Conservation (phyloP, 2,113 vertebrate genomes). For the Dipodomys spectabilis region DNA sequence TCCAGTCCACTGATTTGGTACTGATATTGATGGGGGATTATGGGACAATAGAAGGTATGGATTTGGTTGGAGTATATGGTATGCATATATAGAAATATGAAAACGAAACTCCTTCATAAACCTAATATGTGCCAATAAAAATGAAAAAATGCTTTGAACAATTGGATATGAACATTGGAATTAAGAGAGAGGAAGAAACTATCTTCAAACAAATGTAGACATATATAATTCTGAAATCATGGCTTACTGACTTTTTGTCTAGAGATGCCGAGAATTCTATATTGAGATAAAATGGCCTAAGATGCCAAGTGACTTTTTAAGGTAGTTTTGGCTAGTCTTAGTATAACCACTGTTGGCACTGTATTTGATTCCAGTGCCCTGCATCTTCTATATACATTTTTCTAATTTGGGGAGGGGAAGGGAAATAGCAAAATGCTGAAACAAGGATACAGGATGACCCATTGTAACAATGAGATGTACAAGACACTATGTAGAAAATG, state of each 20-base stretch:
- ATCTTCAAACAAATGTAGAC: neutral
- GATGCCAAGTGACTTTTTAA: conserved; percentile 14
- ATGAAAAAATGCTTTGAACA: neutral
- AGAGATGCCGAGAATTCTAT: conserved; percentile 6
- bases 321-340: neutral
- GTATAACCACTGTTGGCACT: neutral
- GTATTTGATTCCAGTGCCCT: too few relatives aligned
- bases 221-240: neutral
- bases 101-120: too few relatives aligned
- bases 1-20: neutral
- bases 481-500: too few relatives aligned
- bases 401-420: too few relatives aligned
- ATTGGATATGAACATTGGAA: neutral
- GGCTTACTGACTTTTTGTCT: conserved; percentile 8
- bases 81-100: too few relatives aligned
- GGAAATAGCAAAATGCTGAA: too few relatives aligned
- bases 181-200: neutral
- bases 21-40: neutral
- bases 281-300: neutral
- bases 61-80: too few relatives aligned
- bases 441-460: too few relatives aligned
- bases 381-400: too few relatives aligned
- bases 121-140: too few relatives aligned
- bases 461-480: too few relatives aligned
- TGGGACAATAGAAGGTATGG: too few relatives aligned